Base-by-base conservation (phyloP, 2,113 vertebrate species). In the Mustela lutreola region DNA sequence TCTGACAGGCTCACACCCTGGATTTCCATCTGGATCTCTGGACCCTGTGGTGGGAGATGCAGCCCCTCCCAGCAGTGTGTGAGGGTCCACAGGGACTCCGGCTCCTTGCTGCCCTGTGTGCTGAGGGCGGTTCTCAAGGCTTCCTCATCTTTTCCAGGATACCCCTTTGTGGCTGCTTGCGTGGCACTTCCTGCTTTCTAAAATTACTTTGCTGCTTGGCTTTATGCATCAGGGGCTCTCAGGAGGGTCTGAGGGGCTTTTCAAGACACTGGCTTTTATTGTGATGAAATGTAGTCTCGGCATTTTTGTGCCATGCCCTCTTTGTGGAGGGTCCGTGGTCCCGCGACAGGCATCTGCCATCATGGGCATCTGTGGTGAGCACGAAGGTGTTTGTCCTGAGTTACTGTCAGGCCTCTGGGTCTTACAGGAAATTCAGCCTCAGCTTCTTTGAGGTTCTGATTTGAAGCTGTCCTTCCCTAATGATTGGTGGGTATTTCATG, bases 311-410 rank as follows among this genome's bases (percentile, higher is more conserved):
- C 48, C 0, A 2, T 50, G 73, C 42, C 26, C 10, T 31, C 71
- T 85, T 9, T 33, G 2, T 22, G 42, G 16, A 26, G 24, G 45
- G 28, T 70, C 33, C 11, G 8, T 33, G 53, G 42, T 48, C 63
- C 14, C 14, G 4, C 26, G 21, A 15, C 3, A 5, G 14, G 70
- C 9, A 9, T 4, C 42, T 11, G 2, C 42, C 5, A 18, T 78
- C 56, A 0, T 11, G 15, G 39, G 70, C 1, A 0, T 33, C 1
- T 0, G 7, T 56, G 92, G 42, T 7, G 1, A 22, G 5, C 36
- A 31, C 3, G 11, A 7, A 33, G 56, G 60, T 53, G 50, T 14
- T 24, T 89, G 73, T 84, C 62, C 56, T 36, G 12, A 82, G 28
- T 58, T n/a, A 2, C 65, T 33, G 3, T 48, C 28, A 50, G 80